A percentile compares a stretch with the other conserved stretches of the same genome.
These are phyloP conservation scores for Thamnaconus septentrionalis DNA, from an alignment of 2,113 vertebrate species.

Conservation along the genomic window DNA sequence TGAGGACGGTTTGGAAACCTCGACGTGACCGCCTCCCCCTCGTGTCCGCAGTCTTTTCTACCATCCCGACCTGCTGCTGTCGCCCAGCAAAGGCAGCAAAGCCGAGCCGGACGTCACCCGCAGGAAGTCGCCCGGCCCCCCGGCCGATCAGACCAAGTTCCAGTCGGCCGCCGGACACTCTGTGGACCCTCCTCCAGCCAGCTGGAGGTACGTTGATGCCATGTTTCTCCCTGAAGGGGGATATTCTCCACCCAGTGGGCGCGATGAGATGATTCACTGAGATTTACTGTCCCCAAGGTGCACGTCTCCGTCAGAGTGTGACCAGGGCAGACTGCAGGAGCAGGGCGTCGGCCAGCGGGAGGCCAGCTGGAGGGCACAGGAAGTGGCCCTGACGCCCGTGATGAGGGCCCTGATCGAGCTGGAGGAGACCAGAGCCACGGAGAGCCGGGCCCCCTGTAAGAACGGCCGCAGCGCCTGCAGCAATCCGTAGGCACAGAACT, in stretches of 20 bases:
- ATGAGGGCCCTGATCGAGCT: constrained; percentile 89
- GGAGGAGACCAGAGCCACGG: constrained; percentile 84
- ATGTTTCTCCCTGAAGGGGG: not conserved
- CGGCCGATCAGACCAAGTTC: constrained; percentile 11
- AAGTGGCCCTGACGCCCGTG: constrained; percentile 78
- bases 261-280: not conserved
- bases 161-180: constrained; percentile 28
- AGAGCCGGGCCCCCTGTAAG: constrained; percentile 80
- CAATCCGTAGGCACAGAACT: too few relatives aligned
- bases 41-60: constrained; percentile 62
- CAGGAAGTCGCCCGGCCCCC: constrained; percentile 72
- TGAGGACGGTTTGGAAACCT: not conserved
- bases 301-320: constrained; percentile 59
- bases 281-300: constrained; percentile 36
- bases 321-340: constrained; percentile 43
- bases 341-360: constrained; percentile 40
- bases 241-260: not conserved
- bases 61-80: constrained; percentile 68
- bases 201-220: constrained; percentile 31
- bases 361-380: constrained; percentile 63
- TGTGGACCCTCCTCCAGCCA: constrained; percentile 23
- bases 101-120: constrained; percentile 76
- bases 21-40: not conserved
- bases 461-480: constrained; percentile 9
- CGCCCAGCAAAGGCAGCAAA: constrained; percentile 66